A percentile compares a stretch with the other conserved stretches of the same genome.
phyloP scores from a whole-genome alignment of 2,888 invertebrate genomes.

The Drosophila borealis region DNA sequence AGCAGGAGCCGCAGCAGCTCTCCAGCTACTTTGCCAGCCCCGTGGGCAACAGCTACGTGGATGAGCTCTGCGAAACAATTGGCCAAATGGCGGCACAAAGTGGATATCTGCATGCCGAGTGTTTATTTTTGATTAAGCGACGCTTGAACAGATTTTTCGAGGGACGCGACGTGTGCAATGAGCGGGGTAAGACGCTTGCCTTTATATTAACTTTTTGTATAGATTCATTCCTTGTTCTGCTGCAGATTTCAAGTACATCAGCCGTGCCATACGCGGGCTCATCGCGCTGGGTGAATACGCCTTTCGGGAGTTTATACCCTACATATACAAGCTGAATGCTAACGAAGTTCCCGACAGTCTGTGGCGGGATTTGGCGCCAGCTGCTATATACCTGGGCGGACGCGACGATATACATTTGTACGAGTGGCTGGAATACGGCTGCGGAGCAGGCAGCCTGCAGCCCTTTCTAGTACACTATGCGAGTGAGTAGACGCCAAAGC shows the following conservation, averaged over 20 bases:
- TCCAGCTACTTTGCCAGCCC: constrained; percentile 82
- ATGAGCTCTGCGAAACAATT: constrained; percentile 82
- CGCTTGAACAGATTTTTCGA: constrained; percentile 82
- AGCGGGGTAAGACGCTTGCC: constrained; percentile 63
- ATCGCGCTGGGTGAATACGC: constrained; percentile 83
- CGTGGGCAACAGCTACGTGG: constrained; percentile 71
- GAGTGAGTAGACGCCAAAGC: constrained; percentile 57
- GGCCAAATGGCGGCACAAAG: constrained; percentile 80
- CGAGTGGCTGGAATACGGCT: constrained; percentile 83
- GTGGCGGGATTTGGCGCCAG: constrained; percentile 77
- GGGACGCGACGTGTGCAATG: constrained; percentile 66
- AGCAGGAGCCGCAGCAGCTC: constrained; percentile 50
- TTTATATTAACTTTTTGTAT: not conserved
- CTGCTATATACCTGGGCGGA: constrained; percentile 82
- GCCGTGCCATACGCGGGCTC: constrained; percentile 80
- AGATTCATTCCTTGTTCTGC: not conserved
- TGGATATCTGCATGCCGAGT: constrained; percentile 83
- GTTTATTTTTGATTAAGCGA: constrained; percentile 77
- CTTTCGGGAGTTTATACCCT: constrained; percentile 84
- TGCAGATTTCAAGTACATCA: constrained; percentile 82
- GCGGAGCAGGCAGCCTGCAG: constrained; percentile 80
- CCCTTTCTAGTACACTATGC: constrained; percentile 83
- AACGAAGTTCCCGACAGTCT: constrained; percentile 76
- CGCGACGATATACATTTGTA: constrained; percentile 83
- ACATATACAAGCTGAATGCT: constrained; percentile 79